phyloP scores from a whole-genome alignment of 2,888 invertebrate species.

The Fabriciana adippe region DNA sequence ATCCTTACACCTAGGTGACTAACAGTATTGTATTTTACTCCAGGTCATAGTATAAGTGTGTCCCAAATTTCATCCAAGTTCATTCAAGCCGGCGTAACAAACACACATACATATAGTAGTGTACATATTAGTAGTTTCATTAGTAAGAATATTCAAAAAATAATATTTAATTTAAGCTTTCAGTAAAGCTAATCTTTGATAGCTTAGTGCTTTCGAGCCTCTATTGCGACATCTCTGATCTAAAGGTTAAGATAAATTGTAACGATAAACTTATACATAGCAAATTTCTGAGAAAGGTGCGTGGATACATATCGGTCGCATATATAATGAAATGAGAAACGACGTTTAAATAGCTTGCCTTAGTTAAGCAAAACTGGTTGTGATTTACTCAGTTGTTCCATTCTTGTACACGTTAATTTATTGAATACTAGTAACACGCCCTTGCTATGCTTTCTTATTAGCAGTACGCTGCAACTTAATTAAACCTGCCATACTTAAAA shows the following conservation, averaged over 20 bases:
- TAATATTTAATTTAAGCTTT: background rate
- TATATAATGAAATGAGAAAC: slow-evolving; percentile 43
- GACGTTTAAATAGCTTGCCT: slow-evolving; percentile 40
- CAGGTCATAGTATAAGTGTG: too few species aligned
- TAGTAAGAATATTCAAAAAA: background rate
- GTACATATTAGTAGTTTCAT: background rate
- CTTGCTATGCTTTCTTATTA: slow-evolving; percentile 7
- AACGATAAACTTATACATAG: slow-evolving; percentile 32
- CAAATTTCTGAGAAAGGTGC: slow-evolving; percentile 46
- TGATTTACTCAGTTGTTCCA: slow-evolving; percentile 46
- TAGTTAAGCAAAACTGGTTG: slow-evolving; percentile 45
- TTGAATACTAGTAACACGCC: slow-evolving; percentile 17
- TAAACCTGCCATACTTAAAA: too few species aligned
- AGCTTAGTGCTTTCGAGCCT: background rate
- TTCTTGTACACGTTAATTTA: slow-evolving; percentile 41
- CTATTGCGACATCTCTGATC: slow-evolving; percentile 12
- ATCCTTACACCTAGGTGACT: too few species aligned
- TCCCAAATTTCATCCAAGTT: too few species aligned
- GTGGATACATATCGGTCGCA: slow-evolving; percentile 45
- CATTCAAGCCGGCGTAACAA: too few species aligned
- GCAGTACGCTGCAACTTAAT: too few species aligned
- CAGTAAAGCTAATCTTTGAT: background rate
- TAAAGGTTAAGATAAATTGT: slow-evolving; percentile 31
- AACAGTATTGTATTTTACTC: too few species aligned
- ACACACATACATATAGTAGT: background rate